Evolutionary conservation across 1,140 invertebrate species (phyloP).

Genomic region (Heterodera carotae): DNA sequence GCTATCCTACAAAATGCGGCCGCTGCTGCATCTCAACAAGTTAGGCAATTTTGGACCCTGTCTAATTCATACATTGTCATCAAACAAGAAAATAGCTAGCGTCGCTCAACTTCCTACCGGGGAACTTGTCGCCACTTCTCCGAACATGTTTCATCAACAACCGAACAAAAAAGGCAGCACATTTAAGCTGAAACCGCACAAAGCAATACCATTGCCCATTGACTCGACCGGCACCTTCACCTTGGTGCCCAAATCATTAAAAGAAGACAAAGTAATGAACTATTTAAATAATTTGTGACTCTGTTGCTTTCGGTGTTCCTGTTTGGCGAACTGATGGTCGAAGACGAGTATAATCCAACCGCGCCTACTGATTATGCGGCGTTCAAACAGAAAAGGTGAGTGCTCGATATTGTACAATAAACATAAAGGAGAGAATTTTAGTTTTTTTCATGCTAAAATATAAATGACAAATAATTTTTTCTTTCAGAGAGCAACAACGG

Average conservation of each 20-base stretch:
- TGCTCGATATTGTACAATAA: too few relatives aligned
- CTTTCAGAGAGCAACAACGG: constrained; percentile 50
- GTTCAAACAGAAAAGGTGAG: constrained; percentile 60
- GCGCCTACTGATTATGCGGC: constrained; percentile 56
- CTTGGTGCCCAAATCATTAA: constrained; percentile 61
- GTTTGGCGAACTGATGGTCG: constrained; percentile 57
- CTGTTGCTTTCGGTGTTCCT: constrained; percentile 41
- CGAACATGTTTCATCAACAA: constrained; percentile 16
- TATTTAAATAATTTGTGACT: constrained; percentile 21
- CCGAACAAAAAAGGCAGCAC: background rate
- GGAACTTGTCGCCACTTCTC: background rate
- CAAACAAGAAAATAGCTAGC: too few relatives aligned
- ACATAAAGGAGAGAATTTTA: too few relatives aligned
- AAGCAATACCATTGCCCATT: constrained; percentile 48
- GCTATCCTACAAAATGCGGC: constrained; percentile 37
- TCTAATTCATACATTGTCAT: too few relatives aligned
- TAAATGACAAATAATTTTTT: constrained; percentile 28
- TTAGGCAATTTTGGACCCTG: constrained; percentile 6
- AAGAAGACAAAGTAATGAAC: constrained; percentile 54
- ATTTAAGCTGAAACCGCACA: constrained; percentile 43
- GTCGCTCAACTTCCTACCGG: background rate
- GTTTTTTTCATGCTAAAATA: too few relatives aligned
- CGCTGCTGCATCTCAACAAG: constrained; percentile 18
- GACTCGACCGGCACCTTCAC: constrained; percentile 36
- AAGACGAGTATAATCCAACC: constrained; percentile 63